These are phyloP conservation scores for Brachystomella parvula DNA, from an alignment of 1,140 invertebrate genomes.

Conservation along the genomic window DNA sequence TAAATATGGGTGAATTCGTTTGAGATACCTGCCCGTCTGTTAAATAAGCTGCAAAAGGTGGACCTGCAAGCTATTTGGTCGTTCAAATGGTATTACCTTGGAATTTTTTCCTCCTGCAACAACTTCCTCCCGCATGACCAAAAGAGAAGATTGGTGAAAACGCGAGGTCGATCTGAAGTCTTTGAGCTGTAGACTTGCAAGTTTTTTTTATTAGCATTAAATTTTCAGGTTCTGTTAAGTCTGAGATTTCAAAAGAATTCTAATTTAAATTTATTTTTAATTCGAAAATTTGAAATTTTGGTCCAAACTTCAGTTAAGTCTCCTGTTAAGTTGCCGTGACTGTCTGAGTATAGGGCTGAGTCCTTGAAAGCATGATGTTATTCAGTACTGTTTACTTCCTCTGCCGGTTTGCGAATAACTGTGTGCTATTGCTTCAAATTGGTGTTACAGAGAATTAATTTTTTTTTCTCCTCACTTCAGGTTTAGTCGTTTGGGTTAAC, in stretches of 20 bases:
- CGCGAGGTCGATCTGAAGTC: no score
- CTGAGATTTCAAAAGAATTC: no score
- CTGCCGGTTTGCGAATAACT: background rate
- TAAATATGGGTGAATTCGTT: background rate
- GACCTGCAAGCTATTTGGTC: no score
- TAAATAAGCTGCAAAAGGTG: no score
- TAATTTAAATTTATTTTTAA: background rate
- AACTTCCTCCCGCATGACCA: no score
- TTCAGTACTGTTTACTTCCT: background rate
- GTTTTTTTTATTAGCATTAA: no score
- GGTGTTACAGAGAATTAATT: conserved; percentile 13
- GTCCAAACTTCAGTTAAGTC: conserved; percentile 5
- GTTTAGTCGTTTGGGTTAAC: conserved; percentile 83
- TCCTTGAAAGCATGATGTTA: background rate
- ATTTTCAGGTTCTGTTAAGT: no score
- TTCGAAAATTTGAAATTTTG: conserved; percentile 2
- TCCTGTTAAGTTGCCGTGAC: no score
- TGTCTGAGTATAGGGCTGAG: conserved; percentile 36
- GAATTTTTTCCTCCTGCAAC: no score
- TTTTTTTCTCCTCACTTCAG: conserved; percentile 46
- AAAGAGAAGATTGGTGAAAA: no score
- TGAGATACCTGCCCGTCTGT: background rate
- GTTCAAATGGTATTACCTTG: no score
- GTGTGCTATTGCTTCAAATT: background rate
- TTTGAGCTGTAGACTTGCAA: no score